These are phyloP conservation scores for Mastomys natalensis DNA, from an alignment of 2,113 vertebrate species.

Conservation along the genomic window DNA sequence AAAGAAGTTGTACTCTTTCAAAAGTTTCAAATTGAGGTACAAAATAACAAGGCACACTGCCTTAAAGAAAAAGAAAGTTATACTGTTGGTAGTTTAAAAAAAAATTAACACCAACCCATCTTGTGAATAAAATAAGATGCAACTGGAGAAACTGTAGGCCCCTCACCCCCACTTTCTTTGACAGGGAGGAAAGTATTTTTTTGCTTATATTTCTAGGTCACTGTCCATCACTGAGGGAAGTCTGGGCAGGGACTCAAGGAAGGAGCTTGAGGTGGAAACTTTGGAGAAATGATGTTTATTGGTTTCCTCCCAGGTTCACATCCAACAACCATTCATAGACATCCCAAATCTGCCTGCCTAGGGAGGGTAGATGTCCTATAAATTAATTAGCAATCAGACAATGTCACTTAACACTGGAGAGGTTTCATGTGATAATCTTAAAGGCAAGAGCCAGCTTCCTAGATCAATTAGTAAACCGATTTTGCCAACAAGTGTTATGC, in stretches of 20 bases:
- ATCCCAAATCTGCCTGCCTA: no score
- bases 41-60: conserved; percentile 37
- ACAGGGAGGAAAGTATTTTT: no score
- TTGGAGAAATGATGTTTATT: no score
- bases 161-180: no score
- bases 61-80: conserved; percentile 45
- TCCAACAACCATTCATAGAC: no score
- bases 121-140: not conserved
- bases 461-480: not conserved
- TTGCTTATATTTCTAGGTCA: no score
- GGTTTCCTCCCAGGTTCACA: no score
- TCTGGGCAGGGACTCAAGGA: no score
- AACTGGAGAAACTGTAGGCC: not conserved
- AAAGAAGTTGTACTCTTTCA: conserved; percentile 24
- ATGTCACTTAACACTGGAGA: not conserved
- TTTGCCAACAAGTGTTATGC: not conserved
- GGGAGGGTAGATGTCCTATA: not conserved
- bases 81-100: not conserved
- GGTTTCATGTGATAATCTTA: not conserved
- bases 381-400: not conserved
- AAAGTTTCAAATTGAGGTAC: conserved; percentile 59
- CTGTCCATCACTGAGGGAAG: no score
- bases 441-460: conserved; percentile 50
- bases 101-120: not conserved
- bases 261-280: no score